Conservation (phyloP, 2,113 vertebrate genomes). For the Saimiri boliviensis region DNA sequence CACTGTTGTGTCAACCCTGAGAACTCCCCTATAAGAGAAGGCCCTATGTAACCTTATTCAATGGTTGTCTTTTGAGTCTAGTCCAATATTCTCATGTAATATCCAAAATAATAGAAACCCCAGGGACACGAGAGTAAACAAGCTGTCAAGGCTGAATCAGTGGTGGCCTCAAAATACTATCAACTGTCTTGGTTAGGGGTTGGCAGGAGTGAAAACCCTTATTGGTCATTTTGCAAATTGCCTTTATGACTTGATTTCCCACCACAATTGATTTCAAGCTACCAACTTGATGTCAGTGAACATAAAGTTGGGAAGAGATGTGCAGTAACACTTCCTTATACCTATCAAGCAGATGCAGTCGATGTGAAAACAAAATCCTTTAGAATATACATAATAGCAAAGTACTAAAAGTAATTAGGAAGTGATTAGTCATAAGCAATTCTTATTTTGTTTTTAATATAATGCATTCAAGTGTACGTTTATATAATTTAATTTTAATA, state of each 20-base stretch:
- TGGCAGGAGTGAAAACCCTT: background rate
- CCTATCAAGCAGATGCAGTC: background rate
- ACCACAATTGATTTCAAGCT: background rate
- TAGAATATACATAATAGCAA: background rate
- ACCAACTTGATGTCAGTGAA: background rate
- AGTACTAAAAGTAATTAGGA: background rate
- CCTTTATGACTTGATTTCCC: background rate
- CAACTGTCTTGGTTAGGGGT: background rate
- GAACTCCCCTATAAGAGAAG: background rate
- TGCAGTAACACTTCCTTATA: background rate
- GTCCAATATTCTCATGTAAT: background rate
- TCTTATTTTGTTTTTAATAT: background rate
- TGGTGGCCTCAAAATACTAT: background rate
- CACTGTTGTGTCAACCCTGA: background rate
- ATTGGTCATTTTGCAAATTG: background rate
- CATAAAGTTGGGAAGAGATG: background rate
- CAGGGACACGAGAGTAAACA: background rate
- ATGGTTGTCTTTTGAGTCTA: background rate
- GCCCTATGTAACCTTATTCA: background rate
- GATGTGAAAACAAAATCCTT: background rate
- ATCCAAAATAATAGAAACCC: background rate
- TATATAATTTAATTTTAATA: conserved; percentile 15
- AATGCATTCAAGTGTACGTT: background rate
- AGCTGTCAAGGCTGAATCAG: background rate
- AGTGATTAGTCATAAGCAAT: background rate